A percentile compares a stretch with the other conserved stretches of the same genome.
phyloP scores from a whole-genome alignment of 2,888 invertebrate genomes.

The Cylindroiulus punctatus region DNA sequence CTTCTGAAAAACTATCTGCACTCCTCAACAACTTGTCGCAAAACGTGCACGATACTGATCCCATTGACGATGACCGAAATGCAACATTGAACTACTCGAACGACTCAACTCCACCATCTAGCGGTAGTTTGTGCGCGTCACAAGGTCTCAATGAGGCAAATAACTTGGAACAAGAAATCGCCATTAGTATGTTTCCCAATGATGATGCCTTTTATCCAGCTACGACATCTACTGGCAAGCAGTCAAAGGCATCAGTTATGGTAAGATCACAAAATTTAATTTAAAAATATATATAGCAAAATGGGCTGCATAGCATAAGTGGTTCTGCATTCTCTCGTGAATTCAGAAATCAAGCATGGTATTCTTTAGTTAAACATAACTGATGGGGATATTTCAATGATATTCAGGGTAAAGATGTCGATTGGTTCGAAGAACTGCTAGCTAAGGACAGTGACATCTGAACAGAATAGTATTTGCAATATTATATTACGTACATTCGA shows the following conservation, averaged over 20 bases:
- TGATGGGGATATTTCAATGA: too few relatives aligned
- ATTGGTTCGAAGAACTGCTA: slow-evolving; percentile 43
- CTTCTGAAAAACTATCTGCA: background rate
- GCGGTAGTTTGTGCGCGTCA: background rate
- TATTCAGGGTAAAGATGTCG: background rate
- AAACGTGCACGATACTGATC: background rate
- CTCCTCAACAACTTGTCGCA: background rate
- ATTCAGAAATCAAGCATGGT: too few relatives aligned
- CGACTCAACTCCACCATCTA: background rate
- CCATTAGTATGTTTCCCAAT: background rate
- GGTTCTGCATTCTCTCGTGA: too few relatives aligned
- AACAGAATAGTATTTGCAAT: background rate
- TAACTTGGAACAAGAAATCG: background rate
- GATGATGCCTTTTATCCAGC: background rate
- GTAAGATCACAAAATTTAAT: background rate
- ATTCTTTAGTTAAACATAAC: too few relatives aligned
- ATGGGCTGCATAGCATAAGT: too few relatives aligned
- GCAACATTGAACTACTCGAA: background rate
- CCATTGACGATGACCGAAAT: background rate
- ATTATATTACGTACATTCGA: background rate
- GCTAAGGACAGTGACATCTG: background rate
- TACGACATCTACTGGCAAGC: background rate
- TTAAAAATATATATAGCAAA: too few relatives aligned
- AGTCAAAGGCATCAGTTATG: background rate
- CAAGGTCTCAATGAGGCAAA: background rate